A percentile compares a stretch with the other conserved stretches of the same genome.
These are phyloP conservation scores for Platycheirus albimanus DNA, from an alignment of 2,888 invertebrate species.

Conservation along the genomic window DNA sequence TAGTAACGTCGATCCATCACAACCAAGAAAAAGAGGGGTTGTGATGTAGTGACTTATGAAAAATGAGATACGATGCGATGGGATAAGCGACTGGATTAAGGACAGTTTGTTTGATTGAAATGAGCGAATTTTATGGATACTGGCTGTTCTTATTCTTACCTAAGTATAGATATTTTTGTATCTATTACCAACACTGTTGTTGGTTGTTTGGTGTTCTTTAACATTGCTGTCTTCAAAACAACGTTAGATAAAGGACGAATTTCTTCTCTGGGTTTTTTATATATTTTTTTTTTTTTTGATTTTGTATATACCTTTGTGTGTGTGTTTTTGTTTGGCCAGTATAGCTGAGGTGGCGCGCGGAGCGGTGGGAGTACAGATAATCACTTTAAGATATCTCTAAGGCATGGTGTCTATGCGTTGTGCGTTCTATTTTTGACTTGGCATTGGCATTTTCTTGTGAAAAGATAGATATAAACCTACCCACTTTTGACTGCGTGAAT, in stretches of 20 bases:
- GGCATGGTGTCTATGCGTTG: not conserved
- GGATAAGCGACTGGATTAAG: conserved; percentile 26
- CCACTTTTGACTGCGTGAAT: not conserved
- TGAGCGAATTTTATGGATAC: conserved; percentile 47
- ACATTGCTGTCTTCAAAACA: not conserved
- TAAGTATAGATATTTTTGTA: too few species aligned
- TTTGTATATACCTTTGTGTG: not conserved
- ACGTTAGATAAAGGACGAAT: not conserved
- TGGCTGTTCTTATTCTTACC: too few species aligned
- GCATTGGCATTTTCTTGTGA: not conserved
- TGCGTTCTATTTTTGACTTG: conserved; percentile 18
- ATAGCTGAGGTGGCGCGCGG: too few species aligned
- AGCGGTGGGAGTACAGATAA: conserved; percentile 5
- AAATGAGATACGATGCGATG: conserved; percentile 51
- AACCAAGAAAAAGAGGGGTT: too few species aligned
- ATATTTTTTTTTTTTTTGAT: not conserved
- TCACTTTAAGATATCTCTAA: conserved; percentile 30
- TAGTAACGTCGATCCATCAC: conserved; percentile 63
- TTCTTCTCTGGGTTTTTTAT: not conserved
- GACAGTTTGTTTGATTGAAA: conserved; percentile 64
- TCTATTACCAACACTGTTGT: not conserved
- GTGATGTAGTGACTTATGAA: conserved; percentile 51
- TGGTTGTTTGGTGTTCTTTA: not conserved
- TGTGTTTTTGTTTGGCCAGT: not conserved
- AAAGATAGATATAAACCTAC: not conserved